Evolutionary conservation across 1,140 invertebrate species (phyloP).

Genomic region (Cotesia typhae): DNA sequence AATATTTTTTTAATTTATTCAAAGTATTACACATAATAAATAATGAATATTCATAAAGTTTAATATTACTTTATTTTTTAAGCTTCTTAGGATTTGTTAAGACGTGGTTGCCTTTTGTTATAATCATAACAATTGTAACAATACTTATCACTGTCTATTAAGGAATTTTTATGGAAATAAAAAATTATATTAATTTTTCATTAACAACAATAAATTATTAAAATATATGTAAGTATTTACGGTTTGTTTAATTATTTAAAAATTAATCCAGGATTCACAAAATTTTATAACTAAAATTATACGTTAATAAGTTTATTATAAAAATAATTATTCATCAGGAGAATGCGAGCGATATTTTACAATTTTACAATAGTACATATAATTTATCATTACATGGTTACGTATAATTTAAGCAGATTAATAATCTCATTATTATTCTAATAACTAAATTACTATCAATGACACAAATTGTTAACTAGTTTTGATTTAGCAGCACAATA

Average conservation of each 20-base stretch:
- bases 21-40: constrained; percentile 32
- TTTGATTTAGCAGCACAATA: too few species aligned
- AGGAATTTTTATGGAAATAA: neutral
- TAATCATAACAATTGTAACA: constrained; percentile 66
- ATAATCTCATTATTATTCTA: too few species aligned
- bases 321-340: neutral
- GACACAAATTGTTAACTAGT: too few species aligned
- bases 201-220: neutral
- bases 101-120: constrained; percentile 87
- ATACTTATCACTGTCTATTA: constrained; percentile 37
- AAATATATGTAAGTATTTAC: neutral
- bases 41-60: constrained; percentile 24
- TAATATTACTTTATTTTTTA: constrained; percentile 57
- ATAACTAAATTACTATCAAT: too few species aligned
- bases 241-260: too few species aligned
- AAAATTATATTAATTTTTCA: neutral
- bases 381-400: neutral
- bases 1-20: constrained; percentile 28
- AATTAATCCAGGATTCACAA: too few species aligned
- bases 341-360: neutral
- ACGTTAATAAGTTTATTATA: neutral
- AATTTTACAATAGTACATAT: neutral
- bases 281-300: neutral
- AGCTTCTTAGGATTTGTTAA: constrained; percentile 81
- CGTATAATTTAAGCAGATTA: too few species aligned